Conservation (phyloP, 2,797 vertebrate genomes). For the Enteromius radiatus region DNA sequence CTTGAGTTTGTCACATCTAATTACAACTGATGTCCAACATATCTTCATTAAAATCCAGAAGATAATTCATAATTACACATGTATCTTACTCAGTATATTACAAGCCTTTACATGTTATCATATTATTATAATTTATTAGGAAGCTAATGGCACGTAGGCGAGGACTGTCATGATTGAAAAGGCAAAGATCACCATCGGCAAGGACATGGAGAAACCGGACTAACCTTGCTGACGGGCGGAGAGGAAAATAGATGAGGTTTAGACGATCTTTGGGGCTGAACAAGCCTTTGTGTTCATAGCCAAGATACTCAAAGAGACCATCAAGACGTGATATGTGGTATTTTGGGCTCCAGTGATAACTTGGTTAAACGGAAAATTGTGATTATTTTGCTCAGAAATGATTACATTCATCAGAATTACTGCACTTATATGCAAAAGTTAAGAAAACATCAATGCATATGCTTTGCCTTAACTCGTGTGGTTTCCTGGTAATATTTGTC, state of each 20-base stretch:
- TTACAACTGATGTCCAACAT: slow-evolving; percentile 22
- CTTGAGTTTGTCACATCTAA: slow-evolving; percentile 26
- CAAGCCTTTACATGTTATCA: slow-evolving; percentile 18
- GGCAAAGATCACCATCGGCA: neutral
- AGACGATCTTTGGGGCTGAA: neutral
- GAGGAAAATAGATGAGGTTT: neutral
- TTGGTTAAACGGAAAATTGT: neutral
- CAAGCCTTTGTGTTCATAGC: neutral
- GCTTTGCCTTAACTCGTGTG: neutral
- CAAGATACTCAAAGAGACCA: no score
- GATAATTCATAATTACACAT: slow-evolving; percentile 14
- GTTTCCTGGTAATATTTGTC: neutral
- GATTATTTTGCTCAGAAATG: neutral
- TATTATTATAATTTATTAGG: neutral
- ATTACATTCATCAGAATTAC: neutral
- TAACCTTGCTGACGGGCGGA: neutral
- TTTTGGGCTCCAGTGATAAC: neutral
- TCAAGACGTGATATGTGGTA: no score
- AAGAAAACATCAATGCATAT: neutral
- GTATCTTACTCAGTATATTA: neutral
- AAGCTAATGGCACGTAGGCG: neutral
- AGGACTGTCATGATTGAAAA: neutral
- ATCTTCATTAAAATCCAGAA: slow-evolving; percentile 6
- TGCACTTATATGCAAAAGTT: neutral
- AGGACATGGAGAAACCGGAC: neutral